These are phyloP conservation scores for Gambusia affinis DNA, from an alignment of 2,113 vertebrate genomes.

Conservation along the genomic window DNA sequence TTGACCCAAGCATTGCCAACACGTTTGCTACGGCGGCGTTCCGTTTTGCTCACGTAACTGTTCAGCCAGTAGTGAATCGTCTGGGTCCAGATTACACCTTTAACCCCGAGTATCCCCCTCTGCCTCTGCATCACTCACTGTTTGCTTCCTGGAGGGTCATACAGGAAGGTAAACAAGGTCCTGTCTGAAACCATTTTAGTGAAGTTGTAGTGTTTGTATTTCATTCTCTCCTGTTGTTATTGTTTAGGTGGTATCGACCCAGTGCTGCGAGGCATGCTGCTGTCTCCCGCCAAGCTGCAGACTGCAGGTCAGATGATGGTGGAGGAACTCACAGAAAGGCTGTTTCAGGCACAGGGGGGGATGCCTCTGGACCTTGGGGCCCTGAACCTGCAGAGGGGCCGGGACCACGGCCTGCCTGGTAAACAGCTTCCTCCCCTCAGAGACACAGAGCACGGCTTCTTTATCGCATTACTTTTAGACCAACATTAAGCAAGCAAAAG, in stretches of 20 bases:
- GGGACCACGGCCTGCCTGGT: conserved; percentile 88
- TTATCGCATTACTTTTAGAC: background rate
- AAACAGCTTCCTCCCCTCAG: conserved; percentile 21
- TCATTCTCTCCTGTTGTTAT: conserved; percentile 1
- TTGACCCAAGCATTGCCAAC: conserved; percentile 81
- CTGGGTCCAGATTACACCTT: conserved; percentile 75
- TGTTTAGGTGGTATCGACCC: conserved; percentile 82
- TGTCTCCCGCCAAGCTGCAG: conserved; percentile 83
- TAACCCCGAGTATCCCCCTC: conserved; percentile 69
- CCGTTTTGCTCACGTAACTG: conserved; percentile 83
- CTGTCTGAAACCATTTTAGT: background rate
- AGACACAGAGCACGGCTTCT: background rate
- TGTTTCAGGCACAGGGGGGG: conserved; percentile 83
- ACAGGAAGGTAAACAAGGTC: conserved; percentile 71
- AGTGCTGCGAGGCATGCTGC: conserved; percentile 79
- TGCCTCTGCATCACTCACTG: conserved; percentile 82
- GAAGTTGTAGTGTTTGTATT: background rate
- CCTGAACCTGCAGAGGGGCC: conserved; percentile 85
- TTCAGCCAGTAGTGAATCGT: conserved; percentile 77
- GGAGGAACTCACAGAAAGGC: conserved; percentile 82
- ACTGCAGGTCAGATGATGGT: conserved; percentile 84
- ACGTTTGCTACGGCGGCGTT: conserved; percentile 81
- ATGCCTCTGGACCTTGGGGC: conserved; percentile 85
- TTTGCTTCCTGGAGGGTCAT: conserved; percentile 84
- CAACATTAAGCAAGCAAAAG: too few relatives aligned